Percentiles rank a stretch among this genome's conserved stretches.
phyloP scores from a whole-genome alignment of 2,113 vertebrate species.

The Poeciliopsis retropinna region DNA sequence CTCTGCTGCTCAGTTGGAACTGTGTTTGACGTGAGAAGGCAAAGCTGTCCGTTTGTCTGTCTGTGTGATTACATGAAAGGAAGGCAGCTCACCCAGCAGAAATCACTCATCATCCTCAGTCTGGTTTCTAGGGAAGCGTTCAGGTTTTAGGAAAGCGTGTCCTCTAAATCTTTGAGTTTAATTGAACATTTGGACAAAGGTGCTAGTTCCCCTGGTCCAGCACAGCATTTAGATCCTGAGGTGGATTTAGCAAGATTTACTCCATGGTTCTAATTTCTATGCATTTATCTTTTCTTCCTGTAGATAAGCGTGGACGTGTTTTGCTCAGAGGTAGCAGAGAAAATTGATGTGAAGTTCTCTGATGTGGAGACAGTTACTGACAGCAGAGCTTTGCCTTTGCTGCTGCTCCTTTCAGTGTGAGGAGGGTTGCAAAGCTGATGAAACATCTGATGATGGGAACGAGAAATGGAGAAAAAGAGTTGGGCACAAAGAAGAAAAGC shows the following conservation, averaged over 20 bases:
- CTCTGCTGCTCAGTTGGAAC: slow-evolving; percentile 17
- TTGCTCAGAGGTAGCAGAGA: slow-evolving; percentile 42
- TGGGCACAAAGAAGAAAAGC: slow-evolving; percentile 6
- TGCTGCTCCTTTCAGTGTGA: slow-evolving; percentile 29
- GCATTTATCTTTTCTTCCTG: neutral
- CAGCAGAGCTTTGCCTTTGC: slow-evolving; percentile 4
- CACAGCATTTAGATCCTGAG: neutral
- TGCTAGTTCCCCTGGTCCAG: neutral
- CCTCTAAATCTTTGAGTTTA: neutral
- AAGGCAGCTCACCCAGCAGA: neutral
- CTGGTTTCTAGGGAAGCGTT: neutral
- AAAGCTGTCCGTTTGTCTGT: slow-evolving; percentile 2
- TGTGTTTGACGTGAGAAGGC: slow-evolving; percentile 18
- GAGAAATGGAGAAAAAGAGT: slow-evolving; percentile 23
- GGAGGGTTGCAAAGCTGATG: slow-evolving; percentile 35
- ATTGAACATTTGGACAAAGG: slow-evolving; percentile 1
- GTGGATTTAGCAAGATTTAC: neutral
- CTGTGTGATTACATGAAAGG: slow-evolving; percentile 18
- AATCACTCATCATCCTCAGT: neutral
- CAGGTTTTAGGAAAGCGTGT: neutral
- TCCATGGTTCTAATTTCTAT: neutral
- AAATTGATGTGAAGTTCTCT: slow-evolving; percentile 26
- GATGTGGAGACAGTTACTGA: slow-evolving; percentile 35
- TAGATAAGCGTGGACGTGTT: slow-evolving; percentile 3
- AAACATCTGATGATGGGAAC: slow-evolving; percentile 40